Conservation (phyloP, 2,113 vertebrate species). For the Connochaetes taurinus region DNA sequence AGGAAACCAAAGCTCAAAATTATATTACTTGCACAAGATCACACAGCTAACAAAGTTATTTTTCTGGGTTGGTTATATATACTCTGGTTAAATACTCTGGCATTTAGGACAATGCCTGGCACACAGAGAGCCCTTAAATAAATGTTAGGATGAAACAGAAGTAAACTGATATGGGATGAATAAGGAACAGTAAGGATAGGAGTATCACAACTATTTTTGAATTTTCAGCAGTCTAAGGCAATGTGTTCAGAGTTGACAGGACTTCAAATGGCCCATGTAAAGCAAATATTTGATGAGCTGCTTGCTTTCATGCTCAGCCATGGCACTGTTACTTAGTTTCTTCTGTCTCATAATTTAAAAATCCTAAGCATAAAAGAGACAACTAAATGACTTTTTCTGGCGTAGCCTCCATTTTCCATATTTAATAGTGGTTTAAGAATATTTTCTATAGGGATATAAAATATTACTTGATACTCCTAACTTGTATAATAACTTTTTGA, state of each 20-base stretch:
- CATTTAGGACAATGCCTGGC: background rate
- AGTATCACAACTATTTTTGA: background rate
- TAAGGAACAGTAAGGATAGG: background rate
- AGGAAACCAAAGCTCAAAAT: background rate
- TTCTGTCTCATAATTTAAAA: constrained; percentile 18
- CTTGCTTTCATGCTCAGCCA: constrained; percentile 23
- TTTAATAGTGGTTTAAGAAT: background rate
- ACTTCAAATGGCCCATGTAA: constrained; percentile 43
- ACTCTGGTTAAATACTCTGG: background rate
- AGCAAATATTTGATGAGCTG: constrained; percentile 51
- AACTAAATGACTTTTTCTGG: background rate
- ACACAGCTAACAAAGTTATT: background rate
- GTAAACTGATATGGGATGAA: background rate
- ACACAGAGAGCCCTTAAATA: background rate
- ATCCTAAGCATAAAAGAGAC: background rate
- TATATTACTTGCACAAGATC: background rate
- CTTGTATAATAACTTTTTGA: background rate
- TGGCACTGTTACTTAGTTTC: background rate
- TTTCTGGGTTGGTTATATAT: background rate
- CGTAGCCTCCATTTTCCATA: background rate
- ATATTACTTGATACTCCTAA: background rate
- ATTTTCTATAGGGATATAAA: background rate
- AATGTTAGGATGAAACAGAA: background rate
- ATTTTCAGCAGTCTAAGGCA: constrained; percentile 10
- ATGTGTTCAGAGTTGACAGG: constrained; percentile 26